These are phyloP conservation scores for Emmelina monodactyla DNA, from an alignment of 2,888 invertebrate species.

Conservation along the genomic window DNA sequence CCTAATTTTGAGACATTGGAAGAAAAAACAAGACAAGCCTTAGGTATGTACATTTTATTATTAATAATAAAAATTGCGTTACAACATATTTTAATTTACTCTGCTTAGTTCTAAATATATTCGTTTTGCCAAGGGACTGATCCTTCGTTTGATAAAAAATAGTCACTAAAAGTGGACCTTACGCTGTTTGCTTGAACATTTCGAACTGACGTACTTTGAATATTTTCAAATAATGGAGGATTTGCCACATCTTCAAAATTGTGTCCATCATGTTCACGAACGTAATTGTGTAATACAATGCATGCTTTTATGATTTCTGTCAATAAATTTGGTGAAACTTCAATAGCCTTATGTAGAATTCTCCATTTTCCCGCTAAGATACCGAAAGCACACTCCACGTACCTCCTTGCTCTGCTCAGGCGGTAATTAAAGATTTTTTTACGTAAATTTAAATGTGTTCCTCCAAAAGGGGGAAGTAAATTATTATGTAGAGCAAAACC, in stretches of 20 bases:
- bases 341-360: too few species aligned
- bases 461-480: too few species aligned
- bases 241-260: constrained; percentile 19
- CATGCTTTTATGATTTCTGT: too few species aligned
- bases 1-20: background rate
- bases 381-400: too few species aligned
- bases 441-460: too few species aligned
- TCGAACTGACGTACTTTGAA: constrained; percentile 18
- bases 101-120: constrained; percentile 17
- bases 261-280: too few species aligned
- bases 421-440: too few species aligned
- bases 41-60: constrained; percentile 9
- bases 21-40: constrained; percentile 1
- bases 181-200: constrained; percentile 17
- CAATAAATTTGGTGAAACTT: too few species aligned
- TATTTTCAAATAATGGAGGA: constrained; percentile 19
- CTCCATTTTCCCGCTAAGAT: too few species aligned
- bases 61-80: constrained; percentile 16
- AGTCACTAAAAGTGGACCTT: constrained; percentile 19
- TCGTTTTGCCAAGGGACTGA: constrained; percentile 17
- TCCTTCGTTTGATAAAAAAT: constrained; percentile 19
- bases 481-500: too few species aligned
- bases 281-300: too few species aligned
- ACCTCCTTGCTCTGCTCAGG: too few species aligned
- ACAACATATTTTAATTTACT: constrained; percentile 12